phyloP scores from a whole-genome alignment of 2,113 vertebrate genomes.

The Phasianus colchicus region DNA sequence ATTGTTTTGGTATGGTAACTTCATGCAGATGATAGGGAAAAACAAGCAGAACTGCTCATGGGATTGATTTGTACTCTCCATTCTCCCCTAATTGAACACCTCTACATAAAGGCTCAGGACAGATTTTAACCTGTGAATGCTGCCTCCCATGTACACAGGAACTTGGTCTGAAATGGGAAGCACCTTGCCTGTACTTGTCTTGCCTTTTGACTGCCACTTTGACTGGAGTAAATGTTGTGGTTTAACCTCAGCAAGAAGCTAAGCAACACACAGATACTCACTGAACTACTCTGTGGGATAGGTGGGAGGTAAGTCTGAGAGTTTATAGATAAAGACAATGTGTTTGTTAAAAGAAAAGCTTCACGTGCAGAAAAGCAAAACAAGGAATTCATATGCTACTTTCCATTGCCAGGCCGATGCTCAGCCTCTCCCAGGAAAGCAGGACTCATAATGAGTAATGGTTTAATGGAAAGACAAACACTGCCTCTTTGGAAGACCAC shows the following conservation, averaged over 20 bases:
- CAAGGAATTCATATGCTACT: not conserved
- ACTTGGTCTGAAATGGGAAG: not conserved
- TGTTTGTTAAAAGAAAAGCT: not conserved
- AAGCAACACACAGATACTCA: not conserved
- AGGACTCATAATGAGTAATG: not conserved
- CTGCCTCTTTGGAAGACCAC: not conserved
- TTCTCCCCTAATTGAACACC: not conserved
- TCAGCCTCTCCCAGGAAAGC: not conserved
- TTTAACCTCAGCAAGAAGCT: not conserved
- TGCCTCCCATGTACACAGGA: fast-evolving
- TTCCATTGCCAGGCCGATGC: not conserved
- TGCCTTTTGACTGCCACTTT: not conserved
- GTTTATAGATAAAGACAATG: not conserved
- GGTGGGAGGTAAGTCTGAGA: not conserved
- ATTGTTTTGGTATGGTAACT: not conserved
- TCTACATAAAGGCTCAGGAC: not conserved
- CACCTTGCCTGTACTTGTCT: not conserved
- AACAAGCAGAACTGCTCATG: not conserved
- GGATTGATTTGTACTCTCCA: not conserved
- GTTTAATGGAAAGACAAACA: not conserved
- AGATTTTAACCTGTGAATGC: not conserved
- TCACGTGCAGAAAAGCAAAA: not conserved
- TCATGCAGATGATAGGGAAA: not conserved
- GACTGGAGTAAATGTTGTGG: not conserved
- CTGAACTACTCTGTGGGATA: not conserved